Conservation (phyloP, 2,888 invertebrate species). For the Notodonta ziczac region DNA sequence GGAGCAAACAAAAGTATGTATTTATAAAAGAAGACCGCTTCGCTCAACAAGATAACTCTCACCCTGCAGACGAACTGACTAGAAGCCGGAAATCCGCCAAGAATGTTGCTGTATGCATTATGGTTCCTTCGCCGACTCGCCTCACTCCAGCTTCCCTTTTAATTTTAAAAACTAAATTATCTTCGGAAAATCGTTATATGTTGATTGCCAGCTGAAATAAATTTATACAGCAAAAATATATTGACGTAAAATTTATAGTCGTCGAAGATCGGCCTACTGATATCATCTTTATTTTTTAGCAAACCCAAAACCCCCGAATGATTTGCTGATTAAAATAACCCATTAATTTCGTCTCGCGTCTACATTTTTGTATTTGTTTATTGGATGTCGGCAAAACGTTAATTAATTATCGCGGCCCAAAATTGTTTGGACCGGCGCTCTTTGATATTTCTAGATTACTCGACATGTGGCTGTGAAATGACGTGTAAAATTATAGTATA, state of each 20-base stretch:
- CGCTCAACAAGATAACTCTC: not conserved
- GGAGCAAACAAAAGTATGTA: too few relatives aligned
- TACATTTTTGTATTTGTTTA: slow-evolving; percentile 12
- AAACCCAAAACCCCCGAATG: not conserved
- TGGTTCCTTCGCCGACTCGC: too few relatives aligned
- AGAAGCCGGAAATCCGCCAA: not conserved
- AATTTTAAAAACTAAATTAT: too few relatives aligned
- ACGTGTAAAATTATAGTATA: too few relatives aligned
- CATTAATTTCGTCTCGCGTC: slow-evolving; percentile 20
- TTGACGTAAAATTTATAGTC: too few relatives aligned
- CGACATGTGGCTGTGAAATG: too few relatives aligned
- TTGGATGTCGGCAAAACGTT: slow-evolving; percentile 7
- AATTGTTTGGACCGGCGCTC: not conserved
- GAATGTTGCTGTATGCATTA: not conserved
- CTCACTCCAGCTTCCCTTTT: too few relatives aligned
- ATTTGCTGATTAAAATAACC: slow-evolving; percentile 20
- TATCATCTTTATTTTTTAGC: not conserved
- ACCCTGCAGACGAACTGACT: not conserved
- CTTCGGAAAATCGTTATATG: too few relatives aligned
- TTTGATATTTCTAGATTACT: too few relatives aligned
- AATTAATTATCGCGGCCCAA: slow-evolving; percentile 6
- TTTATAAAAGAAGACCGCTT: not conserved
- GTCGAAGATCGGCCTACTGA: too few relatives aligned
- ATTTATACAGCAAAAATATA: too few relatives aligned
- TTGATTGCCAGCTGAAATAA: too few relatives aligned